Evolutionary conservation across 2,113 vertebrate species (phyloP), one percentile per base, ranked within the genome.

Genomic region (Peromyscus polionotus): DNA sequence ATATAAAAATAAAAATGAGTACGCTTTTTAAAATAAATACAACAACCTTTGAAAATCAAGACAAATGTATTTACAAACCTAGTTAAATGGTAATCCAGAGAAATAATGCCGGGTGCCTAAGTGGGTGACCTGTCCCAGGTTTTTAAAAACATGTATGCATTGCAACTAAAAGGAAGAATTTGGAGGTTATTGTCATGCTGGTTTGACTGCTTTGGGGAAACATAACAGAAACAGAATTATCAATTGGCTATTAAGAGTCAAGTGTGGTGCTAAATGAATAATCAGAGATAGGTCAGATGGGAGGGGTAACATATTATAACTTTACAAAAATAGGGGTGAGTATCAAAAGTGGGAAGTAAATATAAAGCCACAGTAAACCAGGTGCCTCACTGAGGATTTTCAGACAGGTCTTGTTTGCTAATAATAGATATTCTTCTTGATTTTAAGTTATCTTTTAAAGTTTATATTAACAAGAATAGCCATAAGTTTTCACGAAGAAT

Each of bases 171-270:
- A 57, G 48, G 16, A 85, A 93, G 61, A 90, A 84, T 84, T 59
- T 73, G 20, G 20, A 20, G n/a, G n/a, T 75, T 70, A 45, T 26
- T 63, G 51, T 31, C 76, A 1, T 36, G 24, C 10, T 77, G 19
- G 6, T 77, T 4, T 90, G 73, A 65, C 11, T 72, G 28, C 7
- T 87, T 67, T 76, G 48, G 4, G 33, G 85, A 80, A 85, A 70
- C 54, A 85, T 36, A 67, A 59, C 20, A 54, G 67, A 88, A 84
- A 89, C 42, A 75, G 10, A 59, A 48, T 76, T 80, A 90, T 73
- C 86, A 72, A 93, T 76, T 72, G 72, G 61, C n/a, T 77, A 51
- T 65, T 90, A 77, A 83, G 86, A 83, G 28, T 63, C 61, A 36
- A 72, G 8, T 51, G 20, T 61, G 57, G 20, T 75, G 20, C 42